Conservation (phyloP, 2,113 vertebrate species). For the Cavia aperea region DNA sequence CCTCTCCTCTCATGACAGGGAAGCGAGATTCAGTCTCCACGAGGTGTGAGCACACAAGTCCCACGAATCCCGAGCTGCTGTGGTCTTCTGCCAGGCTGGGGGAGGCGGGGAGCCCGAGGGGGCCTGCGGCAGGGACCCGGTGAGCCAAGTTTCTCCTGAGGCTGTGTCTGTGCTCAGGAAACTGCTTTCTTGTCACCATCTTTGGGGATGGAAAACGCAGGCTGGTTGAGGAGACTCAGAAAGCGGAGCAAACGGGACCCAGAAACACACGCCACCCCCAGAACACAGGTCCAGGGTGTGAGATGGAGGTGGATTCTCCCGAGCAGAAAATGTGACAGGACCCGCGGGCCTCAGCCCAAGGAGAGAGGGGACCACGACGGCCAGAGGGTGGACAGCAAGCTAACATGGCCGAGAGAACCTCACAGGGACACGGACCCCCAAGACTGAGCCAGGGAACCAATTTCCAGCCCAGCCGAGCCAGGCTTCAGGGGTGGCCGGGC, state of each 20-base stretch:
- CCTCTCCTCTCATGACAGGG: background rate
- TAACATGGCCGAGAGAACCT: background rate
- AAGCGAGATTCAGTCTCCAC: background rate
- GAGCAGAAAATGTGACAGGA: constrained; percentile 43
- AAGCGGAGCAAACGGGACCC: constrained; percentile 31
- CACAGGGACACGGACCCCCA: background rate
- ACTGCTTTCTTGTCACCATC: rapidly evolving
- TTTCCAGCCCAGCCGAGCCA: background rate
- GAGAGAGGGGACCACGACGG: background rate
- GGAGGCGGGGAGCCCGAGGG: background rate
- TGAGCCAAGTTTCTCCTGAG: background rate
- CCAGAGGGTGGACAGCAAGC: background rate
- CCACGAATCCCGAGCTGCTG: background rate
- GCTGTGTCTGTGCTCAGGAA: background rate
- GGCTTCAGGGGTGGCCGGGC: no score
- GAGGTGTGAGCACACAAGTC: no score
- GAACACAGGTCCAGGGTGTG: constrained; percentile 20
- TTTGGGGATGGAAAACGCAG: background rate
- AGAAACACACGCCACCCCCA: constrained; percentile 19
- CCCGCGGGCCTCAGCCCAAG: constrained; percentile 19
- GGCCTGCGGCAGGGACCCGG: no score
- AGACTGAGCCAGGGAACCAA: background rate
- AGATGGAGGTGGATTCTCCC: constrained; percentile 31
- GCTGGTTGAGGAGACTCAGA: background rate
- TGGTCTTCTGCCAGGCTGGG: background rate